A percentile compares a stretch with the other conserved stretches of the same genome.
phyloP scores from a whole-genome alignment of 2,113 vertebrate species.

The Hippocampus guttulatus region DNA sequence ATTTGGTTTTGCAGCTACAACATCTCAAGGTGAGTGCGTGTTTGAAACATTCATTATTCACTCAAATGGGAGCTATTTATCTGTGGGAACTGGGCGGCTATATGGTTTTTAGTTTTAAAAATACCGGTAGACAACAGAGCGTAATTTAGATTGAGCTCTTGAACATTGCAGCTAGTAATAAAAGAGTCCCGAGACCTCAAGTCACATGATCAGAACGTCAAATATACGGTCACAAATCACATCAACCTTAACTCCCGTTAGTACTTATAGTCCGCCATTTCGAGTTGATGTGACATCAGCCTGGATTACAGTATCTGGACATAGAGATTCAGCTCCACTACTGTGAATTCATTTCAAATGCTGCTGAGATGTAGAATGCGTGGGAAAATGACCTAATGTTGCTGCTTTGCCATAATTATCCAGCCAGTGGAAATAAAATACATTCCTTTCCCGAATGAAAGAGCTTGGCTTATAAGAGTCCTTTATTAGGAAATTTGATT shows the following conservation, averaged over 20 bases:
- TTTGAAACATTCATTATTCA: not conserved
- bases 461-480: constrained; percentile 27
- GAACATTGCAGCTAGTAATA: not conserved
- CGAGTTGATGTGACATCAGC: not conserved
- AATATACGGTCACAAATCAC: not conserved
- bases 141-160: too few species aligned
- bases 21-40: constrained; percentile 84
- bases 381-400: constrained; percentile 11
- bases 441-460: constrained; percentile 48
- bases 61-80: not conserved
- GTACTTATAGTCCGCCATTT: not conserved
- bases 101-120: constrained; percentile 1
- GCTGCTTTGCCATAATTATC: constrained; percentile 27
- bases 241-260: not conserved
- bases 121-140: too few species aligned
- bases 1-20: constrained; percentile 92
- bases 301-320: not conserved
- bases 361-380: constrained; percentile 20
- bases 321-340: not conserved
- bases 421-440: constrained; percentile 43
- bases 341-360: constrained; percentile 9
- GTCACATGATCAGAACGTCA: not conserved
- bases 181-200: not conserved
- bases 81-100: too few species aligned
- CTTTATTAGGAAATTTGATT: constrained; percentile 28